These are phyloP conservation scores for Brachypodius melanocephalos DNA, from an alignment of 2,113 vertebrate genomes.

Conservation along the genomic window DNA sequence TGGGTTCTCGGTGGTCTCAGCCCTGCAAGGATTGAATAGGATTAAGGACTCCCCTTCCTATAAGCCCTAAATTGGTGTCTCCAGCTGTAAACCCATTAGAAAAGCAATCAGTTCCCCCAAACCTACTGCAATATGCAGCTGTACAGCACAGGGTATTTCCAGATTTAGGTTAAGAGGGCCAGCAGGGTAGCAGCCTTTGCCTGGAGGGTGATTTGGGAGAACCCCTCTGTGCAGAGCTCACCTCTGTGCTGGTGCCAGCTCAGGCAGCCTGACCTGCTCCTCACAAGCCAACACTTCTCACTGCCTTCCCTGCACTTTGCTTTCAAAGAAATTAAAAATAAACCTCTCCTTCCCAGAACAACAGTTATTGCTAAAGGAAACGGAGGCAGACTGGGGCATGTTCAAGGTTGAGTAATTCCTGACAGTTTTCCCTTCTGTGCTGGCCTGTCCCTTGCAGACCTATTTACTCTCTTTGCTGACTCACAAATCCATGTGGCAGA, in stretches of 20 bases:
- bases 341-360: not conserved
- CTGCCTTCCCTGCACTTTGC: not conserved
- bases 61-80: not conserved
- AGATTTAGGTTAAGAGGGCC: not conserved
- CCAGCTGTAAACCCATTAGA: not conserved
- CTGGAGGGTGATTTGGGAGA: not conserved
- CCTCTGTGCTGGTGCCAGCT: not conserved
- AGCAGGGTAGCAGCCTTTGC: not conserved
- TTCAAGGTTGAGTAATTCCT: not conserved
- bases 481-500: conserved; percentile 52
- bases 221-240: not conserved
- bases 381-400: not conserved
- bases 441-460: not conserved
- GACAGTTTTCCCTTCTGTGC: not conserved
- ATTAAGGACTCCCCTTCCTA: not conserved
- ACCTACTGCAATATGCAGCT: not conserved
- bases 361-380: not conserved
- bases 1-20: not conserved
- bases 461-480: conserved; percentile 35
- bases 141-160: not conserved
- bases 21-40: not conserved
- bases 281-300: not conserved
- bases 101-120: not conserved
- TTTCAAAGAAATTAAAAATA: conserved; percentile 5
- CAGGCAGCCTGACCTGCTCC: not conserved